Evolutionary conservation across 2,797 vertebrate species (phyloP), one percentile per base, ranked within the genome.

Genomic region (Hoplostethus atlanticus): DNA sequence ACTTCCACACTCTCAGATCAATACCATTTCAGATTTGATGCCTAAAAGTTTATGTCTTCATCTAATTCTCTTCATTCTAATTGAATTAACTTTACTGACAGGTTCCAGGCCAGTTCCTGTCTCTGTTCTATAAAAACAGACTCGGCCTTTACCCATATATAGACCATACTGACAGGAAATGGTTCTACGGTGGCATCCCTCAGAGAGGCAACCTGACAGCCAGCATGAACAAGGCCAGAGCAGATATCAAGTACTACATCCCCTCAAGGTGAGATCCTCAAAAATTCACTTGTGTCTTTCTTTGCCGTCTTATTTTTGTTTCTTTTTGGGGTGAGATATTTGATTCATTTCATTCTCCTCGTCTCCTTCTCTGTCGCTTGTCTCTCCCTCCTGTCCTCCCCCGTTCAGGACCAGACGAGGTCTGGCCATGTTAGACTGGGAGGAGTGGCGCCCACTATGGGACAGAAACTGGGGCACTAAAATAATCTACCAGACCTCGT

Each of bases 371-470:
- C 10, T 10, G 16, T 55, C 25, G 1, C 17, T 38, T 70, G 7
- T 28, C 10, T 30, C 11, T 4, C 10, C 9, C 2, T 50, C 10
- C 25, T 30, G 9, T 46, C 15, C 36, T 55, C 1, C 36, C 5
- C 84, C 87, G 44, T 83, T 54, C 13, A 87, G 93, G 38, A 87
- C 81, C 0, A 68, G 84, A 55, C 64, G 57, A 42, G 96, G 96
- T 62, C 77, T 96, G 79, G 95, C 94, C 52, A 86, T 97, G 48
- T 96, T 96, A 69, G 96, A 97, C 85, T 97, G 96, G 96, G 96
- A 97, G 89, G 91, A 95, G 28, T 96, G 96, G 96, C 93, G 95
- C 64, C 96, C 96, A 63, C 55, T 91, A 1, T 97, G 95, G 96
- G 89, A 72, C 71, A 95, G 96, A 85, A 97, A 97, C 80, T 96